A percentile compares a stretch with the other conserved stretches of the same genome.
Evolutionary conservation across 2,113 vertebrate genomes (phyloP).

Genomic region (Micronycteris hirsuta): DNA sequence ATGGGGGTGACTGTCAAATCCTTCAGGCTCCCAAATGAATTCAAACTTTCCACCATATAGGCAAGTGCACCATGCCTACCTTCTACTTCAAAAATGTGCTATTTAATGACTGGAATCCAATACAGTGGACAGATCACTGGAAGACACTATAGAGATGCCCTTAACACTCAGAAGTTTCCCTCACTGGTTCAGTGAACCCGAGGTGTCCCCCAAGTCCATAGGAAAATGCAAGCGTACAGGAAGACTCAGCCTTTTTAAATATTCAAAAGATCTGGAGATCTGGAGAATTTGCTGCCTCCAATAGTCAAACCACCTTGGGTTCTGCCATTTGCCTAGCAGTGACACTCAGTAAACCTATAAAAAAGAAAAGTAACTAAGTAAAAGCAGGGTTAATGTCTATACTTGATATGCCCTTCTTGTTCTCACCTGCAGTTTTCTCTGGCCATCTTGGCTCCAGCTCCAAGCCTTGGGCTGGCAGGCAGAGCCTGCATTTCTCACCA

Average conservation of each 20-base stretch:
- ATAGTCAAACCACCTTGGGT: conserved; percentile 26
- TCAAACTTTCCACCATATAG: conserved; percentile 56
- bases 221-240: not conserved
- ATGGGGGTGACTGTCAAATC: conserved; percentile 38
- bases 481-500: conserved; percentile 39
- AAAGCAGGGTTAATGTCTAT: not conserved
- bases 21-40: conserved; percentile 38
- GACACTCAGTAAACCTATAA: not conserved
- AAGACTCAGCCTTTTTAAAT: rapidly evolving
- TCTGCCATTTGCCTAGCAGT: not conserved
- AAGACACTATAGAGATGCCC: conserved; percentile 29
- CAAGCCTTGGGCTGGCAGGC: not conserved
- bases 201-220: not conserved
- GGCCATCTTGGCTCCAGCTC: conserved; percentile 8
- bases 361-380: conserved; percentile 1
- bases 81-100: conserved; percentile 75
- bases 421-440: conserved; percentile 45
- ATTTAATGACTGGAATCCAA: conserved; percentile 74
- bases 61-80: conserved; percentile 57
- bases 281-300: not conserved
- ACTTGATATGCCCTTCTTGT: not conserved
- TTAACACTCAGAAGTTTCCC: conserved; percentile 61
- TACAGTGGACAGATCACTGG: conserved; percentile 17
- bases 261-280: not conserved
- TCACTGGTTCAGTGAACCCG: not conserved